These are phyloP conservation scores for Noctua janthina DNA, from an alignment of 2,888 invertebrate species.

Conservation along the genomic window DNA sequence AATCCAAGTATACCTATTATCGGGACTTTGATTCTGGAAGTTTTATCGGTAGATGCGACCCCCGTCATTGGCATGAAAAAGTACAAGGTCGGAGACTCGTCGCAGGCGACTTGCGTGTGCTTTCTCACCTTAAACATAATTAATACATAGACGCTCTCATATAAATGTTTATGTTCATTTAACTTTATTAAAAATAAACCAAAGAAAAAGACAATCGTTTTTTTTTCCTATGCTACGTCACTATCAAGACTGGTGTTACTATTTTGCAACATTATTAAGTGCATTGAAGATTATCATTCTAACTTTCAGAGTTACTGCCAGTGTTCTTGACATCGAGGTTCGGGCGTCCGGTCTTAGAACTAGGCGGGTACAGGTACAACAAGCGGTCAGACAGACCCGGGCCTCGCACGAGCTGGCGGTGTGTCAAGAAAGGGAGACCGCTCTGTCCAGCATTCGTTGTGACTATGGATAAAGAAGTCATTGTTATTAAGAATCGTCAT, in stretches of 20 bases:
- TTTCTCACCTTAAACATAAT: too few species aligned
- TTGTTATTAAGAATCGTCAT: background rate
- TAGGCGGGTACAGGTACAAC: background rate
- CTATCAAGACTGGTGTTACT: too few species aligned
- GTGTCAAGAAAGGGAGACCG: background rate
- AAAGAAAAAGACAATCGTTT: background rate
- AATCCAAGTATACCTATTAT: too few species aligned
- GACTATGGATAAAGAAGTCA: background rate
- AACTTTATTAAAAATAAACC: too few species aligned
- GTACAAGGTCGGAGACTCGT: too few species aligned
- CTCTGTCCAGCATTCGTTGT: background rate
- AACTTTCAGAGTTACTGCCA: background rate
- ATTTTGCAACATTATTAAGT: background rate
- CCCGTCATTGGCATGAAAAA: too few species aligned
- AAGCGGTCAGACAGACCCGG: background rate
- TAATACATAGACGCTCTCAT: too few species aligned
- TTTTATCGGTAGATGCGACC: too few species aligned
- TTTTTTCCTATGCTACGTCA: background rate
- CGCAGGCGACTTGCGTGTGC: too few species aligned
- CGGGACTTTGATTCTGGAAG: too few species aligned
- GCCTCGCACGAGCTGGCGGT: background rate
- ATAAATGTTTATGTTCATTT: too few species aligned
- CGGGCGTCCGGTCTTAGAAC: background rate
- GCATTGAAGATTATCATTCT: background rate
- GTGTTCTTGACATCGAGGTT: background rate